Evolutionary conservation across 2,113 vertebrate genomes (phyloP).

Genomic region (Pelodiscus sinensis): DNA sequence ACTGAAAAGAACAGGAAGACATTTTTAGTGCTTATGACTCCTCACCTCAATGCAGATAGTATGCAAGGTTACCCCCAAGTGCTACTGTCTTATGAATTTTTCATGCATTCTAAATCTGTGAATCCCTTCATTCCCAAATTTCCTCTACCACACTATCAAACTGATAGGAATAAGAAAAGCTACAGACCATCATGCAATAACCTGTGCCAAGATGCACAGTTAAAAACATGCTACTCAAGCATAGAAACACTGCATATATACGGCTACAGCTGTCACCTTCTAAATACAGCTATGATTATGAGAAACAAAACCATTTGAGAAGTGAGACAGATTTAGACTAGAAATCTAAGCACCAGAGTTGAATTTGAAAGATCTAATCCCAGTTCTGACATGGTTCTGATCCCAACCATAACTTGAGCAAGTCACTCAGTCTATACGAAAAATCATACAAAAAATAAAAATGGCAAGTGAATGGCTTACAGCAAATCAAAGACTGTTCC

Average conservation of each 20-base stretch:
- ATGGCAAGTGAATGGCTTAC: slow-evolving; percentile 79
- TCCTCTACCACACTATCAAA: not conserved
- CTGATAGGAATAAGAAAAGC: not conserved
- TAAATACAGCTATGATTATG: not conserved
- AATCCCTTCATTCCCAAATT: not conserved
- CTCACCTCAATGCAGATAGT: not conserved
- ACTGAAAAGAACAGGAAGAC: not conserved
- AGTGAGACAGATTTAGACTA: not conserved
- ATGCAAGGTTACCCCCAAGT: not conserved
- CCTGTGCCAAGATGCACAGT: not conserved
- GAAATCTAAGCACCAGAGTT: not conserved
- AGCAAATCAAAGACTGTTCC: slow-evolving; percentile 94
- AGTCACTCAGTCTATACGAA: not conserved
- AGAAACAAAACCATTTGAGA: not conserved
- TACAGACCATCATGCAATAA: not conserved
- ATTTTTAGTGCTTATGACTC: not conserved
- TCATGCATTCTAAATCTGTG: not conserved
- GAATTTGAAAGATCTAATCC: not conserved
- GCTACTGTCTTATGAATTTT: not conserved
- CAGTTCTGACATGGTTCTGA: not conserved
- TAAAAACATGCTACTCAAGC: not conserved
- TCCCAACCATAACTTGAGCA: not conserved
- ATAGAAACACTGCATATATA: not conserved
- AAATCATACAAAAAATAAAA: not conserved
- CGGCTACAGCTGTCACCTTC: not conserved